Evolutionary conservation across 1,140 invertebrate species (phyloP), one percentile per base, ranked within the genome.

Genomic region (Marisa cornuarietis): DNA sequence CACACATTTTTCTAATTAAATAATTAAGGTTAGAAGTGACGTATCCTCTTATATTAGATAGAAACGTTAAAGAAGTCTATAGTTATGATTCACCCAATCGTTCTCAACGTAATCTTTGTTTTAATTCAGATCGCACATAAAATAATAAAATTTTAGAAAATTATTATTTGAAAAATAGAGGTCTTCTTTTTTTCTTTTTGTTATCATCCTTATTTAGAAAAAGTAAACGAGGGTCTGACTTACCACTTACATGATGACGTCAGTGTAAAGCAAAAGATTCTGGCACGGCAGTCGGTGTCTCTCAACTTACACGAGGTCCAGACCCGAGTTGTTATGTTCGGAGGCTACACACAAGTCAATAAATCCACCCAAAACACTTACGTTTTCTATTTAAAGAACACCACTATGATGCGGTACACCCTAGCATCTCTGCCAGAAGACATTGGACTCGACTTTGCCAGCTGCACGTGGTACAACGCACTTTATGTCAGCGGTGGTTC

Each of bases 401-500:
- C 6, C 1, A 1, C 11, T 22, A 68, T n/a, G 22, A n/a, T 4
- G 11, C 1, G 2, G 10, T 68, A n/a, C 65, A n/a, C 1, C 1
- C 11, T 68, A 13, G 26, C 22, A n/a, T 22, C 65, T n/a, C n/a
- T 31, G 26, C 65, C 65, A 24, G n/a, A 68, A 24, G 65, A 31
- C 11, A n/a, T 68, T 22, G 65, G 65, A 68, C 10, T 68, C 26
- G 26, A 68, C 65, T 76, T 65, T 76, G 62, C 74, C 4, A 58
- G 61, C 20, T 76, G 74, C 42, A 49, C 51, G 24, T 66, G 62
- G 26, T 1, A 18, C 31, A 76, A 76, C 61, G 74, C 63, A 20
- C 16, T 76, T 24, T 76, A 76, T 31, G 42, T 76, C 5, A 65
- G 74, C 42, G 61, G 74, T 5, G 74, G 74, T 13, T 42, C 31